Base-by-base conservation (phyloP, 2,888 invertebrate genomes). In the Calliphora vomitoria region DNA sequence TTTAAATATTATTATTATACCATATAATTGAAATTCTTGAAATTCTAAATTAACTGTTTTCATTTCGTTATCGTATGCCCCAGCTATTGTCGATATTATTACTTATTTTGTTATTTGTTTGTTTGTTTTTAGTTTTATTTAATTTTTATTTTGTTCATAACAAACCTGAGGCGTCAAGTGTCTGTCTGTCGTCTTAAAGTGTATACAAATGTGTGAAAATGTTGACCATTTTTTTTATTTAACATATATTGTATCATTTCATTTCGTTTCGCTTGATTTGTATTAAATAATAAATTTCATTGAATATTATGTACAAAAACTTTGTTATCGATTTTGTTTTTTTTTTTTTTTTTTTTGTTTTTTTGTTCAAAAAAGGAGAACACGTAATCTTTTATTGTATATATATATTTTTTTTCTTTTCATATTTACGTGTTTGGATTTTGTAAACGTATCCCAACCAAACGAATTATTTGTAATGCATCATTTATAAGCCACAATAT, bases 241-340 rank as follows among this genome's bases (percentile, higher is more conserved):
- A 35, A 18, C 13, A 10, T 25, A 10, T 18, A 60, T 62, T 47
- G 35, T 72, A 50, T 55, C 38, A 71, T 41, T 75, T 80, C 60
- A 47, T 60, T n/a, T 25, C 20, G 79, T 68, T 85, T 68, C 20
- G 41, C 41, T 76, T 64, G 20, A 71, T 31, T 80, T 81, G 50
- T 55, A 83, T 81, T 80, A 84, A 84, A 84, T 84, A 78, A 84
- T 76, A 84, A 72, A 84, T 81, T 81, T 75, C 71, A 75, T 72
- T 84, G 72, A 68, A 79, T 81, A 64, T 81, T 62, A 13, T 50
- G 13, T 41, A 47, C 25, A 25, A 25, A 25, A 25, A 68, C 44
- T 15, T 74, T 82, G 35, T 76, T 76, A 74, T 80, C 50, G 74
- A 79, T 68, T 80, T 78, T 53, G 31, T 78, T 64, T 20, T 18